Evolutionary conservation across 2,113 vertebrate species (phyloP), one percentile per base, ranked within the genome.

Genomic region (Cyprinodon variegatus): DNA sequence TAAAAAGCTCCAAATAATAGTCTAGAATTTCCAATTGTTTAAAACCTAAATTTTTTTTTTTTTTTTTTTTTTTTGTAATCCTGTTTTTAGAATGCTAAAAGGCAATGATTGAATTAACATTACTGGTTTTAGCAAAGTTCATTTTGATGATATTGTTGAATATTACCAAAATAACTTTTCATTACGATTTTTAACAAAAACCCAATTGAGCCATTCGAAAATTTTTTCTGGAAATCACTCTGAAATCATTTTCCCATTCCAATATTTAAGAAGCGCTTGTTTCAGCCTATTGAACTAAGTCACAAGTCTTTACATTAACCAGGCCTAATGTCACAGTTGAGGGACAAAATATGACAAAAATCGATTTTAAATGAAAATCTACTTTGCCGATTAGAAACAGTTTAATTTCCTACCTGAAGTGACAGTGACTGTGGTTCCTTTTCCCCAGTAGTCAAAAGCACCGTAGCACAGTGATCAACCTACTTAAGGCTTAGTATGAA

Each of bases 391-490:
- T 61, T 15, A 38, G 4, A 38, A 14, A 61, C 5, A 62, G 38
- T 1, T n/a, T n/a, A 11, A 1, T 22, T 41, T 60, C 57, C 8
- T 70, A 70, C 68, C 68, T 70, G 68, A 43, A 45, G 69, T 61
- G 38, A 89, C 83, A 1, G 84, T 90, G 61, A 89, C 76, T 9
- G 0, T 53, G 14, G 83, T 87, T 0, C 81, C 77, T 22, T 87
- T 88, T 38, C 83, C 86, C 84, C 82, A 85, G 61, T 78, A 86
- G 62, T 86, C 81, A 70, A 86, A 89, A 76, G 37, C 53, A 50
- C 0, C n/a, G 65, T 81, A 62, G 53, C 89, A 90, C 78, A 78
- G 61, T 82, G 61, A 10, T 50, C 14, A 83, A 79, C 78, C 3
- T 75, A 77, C 29, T 81, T 3, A 40, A 3, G 13, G 4, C 41